Conservation (phyloP, 2,888 invertebrate genomes). For the Drosophila quinaria region DNA sequence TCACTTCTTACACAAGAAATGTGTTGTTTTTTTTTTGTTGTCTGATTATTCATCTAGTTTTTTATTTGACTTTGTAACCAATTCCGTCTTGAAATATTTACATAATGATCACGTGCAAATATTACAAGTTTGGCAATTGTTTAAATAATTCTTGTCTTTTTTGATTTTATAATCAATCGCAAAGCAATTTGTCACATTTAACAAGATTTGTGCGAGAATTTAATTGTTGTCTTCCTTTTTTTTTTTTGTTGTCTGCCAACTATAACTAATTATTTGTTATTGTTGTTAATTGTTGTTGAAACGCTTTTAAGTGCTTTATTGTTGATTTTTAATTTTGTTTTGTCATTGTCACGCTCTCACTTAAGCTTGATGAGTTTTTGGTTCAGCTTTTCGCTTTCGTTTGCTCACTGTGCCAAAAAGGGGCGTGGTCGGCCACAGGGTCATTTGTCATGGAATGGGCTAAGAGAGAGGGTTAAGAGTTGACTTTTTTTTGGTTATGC, state of each 20-base stretch:
- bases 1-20: neutral
- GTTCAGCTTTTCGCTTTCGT: constrained; percentile 39
- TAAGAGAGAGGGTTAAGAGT: neutral
- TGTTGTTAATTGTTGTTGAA: constrained; percentile 21
- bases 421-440: constrained; percentile 10
- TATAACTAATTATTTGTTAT: constrained; percentile 30
- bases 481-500: constrained; percentile 22
- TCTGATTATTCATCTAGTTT: no score
- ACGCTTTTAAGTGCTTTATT: constrained; percentile 27
- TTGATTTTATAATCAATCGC: constrained; percentile 1
- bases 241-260: constrained; percentile 2
- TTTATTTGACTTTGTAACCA: neutral
- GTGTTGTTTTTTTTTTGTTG: neutral
- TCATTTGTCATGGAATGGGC: constrained; percentile 24
- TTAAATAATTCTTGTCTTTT: constrained; percentile 1
- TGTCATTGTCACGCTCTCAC: constrained; percentile 52
- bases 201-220: constrained; percentile 23
- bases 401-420: constrained; percentile 25
- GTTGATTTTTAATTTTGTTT: constrained; percentile 13
- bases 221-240: neutral
- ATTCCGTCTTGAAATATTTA: constrained; percentile 17
- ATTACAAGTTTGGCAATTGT: neutral
- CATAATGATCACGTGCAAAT: constrained; percentile 13
- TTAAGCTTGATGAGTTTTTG: constrained; percentile 6
- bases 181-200: constrained; percentile 35